Base-by-base conservation (phyloP, 1,140 invertebrate genomes). In the Aphis gossypii region DNA sequence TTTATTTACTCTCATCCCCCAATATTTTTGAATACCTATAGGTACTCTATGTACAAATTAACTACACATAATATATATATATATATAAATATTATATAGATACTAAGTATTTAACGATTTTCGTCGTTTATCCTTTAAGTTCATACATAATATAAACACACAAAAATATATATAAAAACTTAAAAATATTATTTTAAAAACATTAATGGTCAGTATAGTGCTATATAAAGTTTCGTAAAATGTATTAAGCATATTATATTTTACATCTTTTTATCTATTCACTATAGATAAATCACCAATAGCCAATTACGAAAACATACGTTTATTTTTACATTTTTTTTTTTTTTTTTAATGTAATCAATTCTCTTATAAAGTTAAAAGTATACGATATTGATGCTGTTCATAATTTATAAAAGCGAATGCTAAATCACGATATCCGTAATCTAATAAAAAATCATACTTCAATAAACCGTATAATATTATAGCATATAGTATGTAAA, bases 401-500 rank as follows among this genome's bases (percentile, higher is more conserved):
- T 76, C 30, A 76, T 76, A 76, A 35, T 76, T 76, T n/a, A 76
- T 76, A n/a, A 76, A n/a, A 76, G 14, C 60, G 30, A 76, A n/a
- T 68, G 9, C 30, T n/a, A 76, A 14, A 14, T 76, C n/a, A 76
- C n/a, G 60, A 76, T 76, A 76, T 76, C 60, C 60, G 60, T n/a
- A 76, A 76, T 76, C 60, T 76, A 76, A 76, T 76, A 76, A 76
- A 18, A 76, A 76, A 76, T 76, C 30, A 14, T 76, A n/a, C n/a
- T 35, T 76, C 60, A 76, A 76, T 76, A 76, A 76, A n/a, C 60
- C n/a, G n/a, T 76, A 76, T 76, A n/a, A 76, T 76, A 76, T 76
- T 76, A 76, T 76, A 76, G 14, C 14, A n/a, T 68, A 68, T 68
- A 35, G 35, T 68, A 68, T 68, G 60, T n/a, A 76, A 76, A 76